Percentiles rank a stretch among this genome's conserved stretches.
phyloP scores from a whole-genome alignment of 2,888 invertebrate genomes.

The Quadriops clusia region DNA sequence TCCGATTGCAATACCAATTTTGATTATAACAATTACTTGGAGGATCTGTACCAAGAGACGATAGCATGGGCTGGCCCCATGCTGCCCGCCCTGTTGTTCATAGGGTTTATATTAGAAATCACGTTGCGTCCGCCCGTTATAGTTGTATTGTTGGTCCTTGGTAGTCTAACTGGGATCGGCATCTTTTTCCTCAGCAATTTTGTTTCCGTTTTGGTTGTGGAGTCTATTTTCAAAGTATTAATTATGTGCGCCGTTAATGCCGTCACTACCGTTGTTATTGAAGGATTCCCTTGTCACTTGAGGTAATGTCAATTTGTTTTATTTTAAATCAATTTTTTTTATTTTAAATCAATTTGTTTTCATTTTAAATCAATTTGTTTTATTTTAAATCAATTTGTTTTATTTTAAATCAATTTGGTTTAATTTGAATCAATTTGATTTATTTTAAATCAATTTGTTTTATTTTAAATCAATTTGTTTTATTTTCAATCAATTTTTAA shows the following conservation, averaged over 20 bases:
- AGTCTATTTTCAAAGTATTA: constrained; percentile 37
- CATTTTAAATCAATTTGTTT: neutral
- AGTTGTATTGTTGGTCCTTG: constrained; percentile 31
- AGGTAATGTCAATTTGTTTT: constrained; percentile 40
- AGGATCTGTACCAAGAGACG: constrained; percentile 36
- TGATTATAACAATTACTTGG: constrained; percentile 48
- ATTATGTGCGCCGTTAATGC: constrained; percentile 41
- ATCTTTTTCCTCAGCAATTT: constrained; percentile 40
- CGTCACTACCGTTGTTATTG: constrained; percentile 40
- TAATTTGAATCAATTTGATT: neutral
- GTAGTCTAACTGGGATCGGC: constrained; percentile 40
- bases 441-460: neutral
- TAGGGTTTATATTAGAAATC: constrained; percentile 31
- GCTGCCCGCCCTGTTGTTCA: constrained; percentile 35
- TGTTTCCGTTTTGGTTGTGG: constrained; percentile 28
- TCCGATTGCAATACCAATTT: constrained; percentile 35
- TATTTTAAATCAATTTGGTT: neutral
- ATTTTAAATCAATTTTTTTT: neutral
- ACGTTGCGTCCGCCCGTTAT: constrained; percentile 26
- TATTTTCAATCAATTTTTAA: too few relatives aligned
- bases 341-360: neutral
- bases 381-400: neutral
- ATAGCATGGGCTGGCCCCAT: constrained; percentile 36
- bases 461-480: too few relatives aligned
- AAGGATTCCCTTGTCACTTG: constrained; percentile 46